A percentile compares a stretch with the other conserved stretches of the same genome.
These are phyloP conservation scores for Cerceris rybyensis DNA, from an alignment of 2,888 invertebrate genomes.

Conservation along the genomic window DNA sequence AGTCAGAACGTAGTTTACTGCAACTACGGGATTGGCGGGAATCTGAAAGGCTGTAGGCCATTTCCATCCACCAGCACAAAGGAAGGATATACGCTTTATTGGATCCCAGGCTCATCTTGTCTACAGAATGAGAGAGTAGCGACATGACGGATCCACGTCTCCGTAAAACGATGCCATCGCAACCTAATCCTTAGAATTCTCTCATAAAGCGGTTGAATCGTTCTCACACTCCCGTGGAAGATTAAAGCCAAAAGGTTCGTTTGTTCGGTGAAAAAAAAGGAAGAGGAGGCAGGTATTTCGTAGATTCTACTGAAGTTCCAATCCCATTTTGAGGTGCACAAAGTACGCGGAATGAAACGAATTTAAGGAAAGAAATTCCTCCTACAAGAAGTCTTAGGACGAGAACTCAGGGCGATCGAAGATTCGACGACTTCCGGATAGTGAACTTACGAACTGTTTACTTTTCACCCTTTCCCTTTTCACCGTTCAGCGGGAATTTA, in stretches of 20 bases:
- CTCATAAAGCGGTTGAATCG: constrained; percentile 28
- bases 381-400: too few relatives aligned
- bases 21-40: constrained; percentile 38
- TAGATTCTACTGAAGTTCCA: too few relatives aligned
- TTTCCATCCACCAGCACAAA: constrained; percentile 40
- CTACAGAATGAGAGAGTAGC: constrained; percentile 32
- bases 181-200: constrained; percentile 33
- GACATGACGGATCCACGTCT: constrained; percentile 30
- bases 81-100: constrained; percentile 50
- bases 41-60: constrained; percentile 54
- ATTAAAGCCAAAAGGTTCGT: neutral
- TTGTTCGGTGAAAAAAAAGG: neutral
- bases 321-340: too few relatives aligned
- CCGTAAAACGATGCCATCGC: constrained; percentile 34
- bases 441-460: too few relatives aligned
- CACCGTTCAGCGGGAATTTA: too few relatives aligned
- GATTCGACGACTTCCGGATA: too few relatives aligned
- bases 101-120: constrained; percentile 45
- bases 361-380: too few relatives aligned
- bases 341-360: too few relatives aligned
- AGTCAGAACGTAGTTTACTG: constrained; percentile 29
- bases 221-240: neutral
- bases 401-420: too few relatives aligned
- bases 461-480: too few relatives aligned
- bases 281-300: too few relatives aligned